A percentile compares a stretch with the other conserved stretches of the same genome.
These are phyloP conservation scores for Epinephelus fuscoguttatus DNA, from an alignment of 2,113 vertebrate genomes.

Conservation along the genomic window DNA sequence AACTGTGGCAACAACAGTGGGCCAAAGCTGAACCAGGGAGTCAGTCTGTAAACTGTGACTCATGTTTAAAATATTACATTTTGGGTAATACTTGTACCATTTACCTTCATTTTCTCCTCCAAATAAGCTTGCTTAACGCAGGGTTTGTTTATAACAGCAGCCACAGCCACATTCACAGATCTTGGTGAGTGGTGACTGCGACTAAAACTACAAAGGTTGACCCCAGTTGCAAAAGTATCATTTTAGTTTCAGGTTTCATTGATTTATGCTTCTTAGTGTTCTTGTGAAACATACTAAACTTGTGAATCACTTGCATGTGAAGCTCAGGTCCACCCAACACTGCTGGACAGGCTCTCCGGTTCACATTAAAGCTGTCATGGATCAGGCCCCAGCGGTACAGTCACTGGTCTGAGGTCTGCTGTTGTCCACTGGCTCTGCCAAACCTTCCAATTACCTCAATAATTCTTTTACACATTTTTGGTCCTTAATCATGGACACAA, in stretches of 20 bases:
- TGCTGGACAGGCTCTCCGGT: slow-evolving; percentile 13
- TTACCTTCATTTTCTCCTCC: too few species aligned
- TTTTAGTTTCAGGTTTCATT: slow-evolving; percentile 1
- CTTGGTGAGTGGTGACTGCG: not conserved
- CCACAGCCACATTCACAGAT: not conserved
- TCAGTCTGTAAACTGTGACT: too few species aligned
- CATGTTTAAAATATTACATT: too few species aligned
- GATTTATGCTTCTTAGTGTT: not conserved
- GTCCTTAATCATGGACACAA: slow-evolving; percentile 2
- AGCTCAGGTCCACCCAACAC: slow-evolving; percentile 21
- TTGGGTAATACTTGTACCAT: too few species aligned
- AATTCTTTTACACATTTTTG: slow-evolving; percentile 38
- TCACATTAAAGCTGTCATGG: slow-evolving; percentile 31
- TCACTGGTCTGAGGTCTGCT: slow-evolving; percentile 46
- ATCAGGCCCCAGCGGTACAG: not conserved
- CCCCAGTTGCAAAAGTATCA: not conserved
- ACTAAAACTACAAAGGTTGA: too few species aligned
- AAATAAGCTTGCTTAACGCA: too few species aligned
- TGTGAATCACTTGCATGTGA: slow-evolving; percentile 35
- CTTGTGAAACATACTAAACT: slow-evolving; percentile 24
- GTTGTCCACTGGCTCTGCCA: slow-evolving; percentile 42
- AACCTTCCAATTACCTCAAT: slow-evolving; percentile 33
- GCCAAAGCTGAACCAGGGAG: too few species aligned
- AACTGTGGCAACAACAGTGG: not conserved
- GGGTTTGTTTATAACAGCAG: not conserved